Evolutionary conservation across 2,888 invertebrate species (phyloP), one percentile per base, ranked within the genome.

Genomic region (Athalia cordata): DNA sequence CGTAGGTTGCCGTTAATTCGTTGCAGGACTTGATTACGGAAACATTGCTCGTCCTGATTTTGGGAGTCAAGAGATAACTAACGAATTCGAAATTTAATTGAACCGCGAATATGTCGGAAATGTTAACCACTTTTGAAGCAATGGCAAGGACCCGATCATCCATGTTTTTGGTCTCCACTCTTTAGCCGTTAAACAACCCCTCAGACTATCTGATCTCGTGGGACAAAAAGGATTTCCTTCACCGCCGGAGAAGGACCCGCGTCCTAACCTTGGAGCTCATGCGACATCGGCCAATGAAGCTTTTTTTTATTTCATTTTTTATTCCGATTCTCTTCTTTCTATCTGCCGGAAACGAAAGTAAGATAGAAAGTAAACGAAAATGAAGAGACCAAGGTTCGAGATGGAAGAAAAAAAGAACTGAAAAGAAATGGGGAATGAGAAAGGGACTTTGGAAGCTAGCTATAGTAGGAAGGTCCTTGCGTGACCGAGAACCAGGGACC

Each of bases 201-300:
- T 52, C 13, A 47, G 59, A 8, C 47, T 72, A 72, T 59, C 57
- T 59, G 57, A 57, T 72, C 57, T 59, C 59, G 9, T 55, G 47
- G 57, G 47, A 59, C 57, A 57, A 59, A 72, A 72, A 72, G 72
- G 57, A 72, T 72, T 72, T 72, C 72, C 57, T 72, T 47, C 47
- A 72, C 57, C 59, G 57, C 72, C 13, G 52, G 59, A 72, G 52
- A 68, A 50, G 29, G 29, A 9, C 50, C 6, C 6, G 61, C 61
- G 52, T 68, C 52, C 68, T 15, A 55, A 55, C 68, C 52, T 52
- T 29, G 70, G 57, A 13, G 57, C 70, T 67, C 68, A 68, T 72
- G 72, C 59, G 72, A 59, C 72, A 72, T 59, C 57, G 47, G 45
- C 72, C 45, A 59, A 72, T 57, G 57, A 57, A 72, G 47, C 72